These are phyloP conservation scores for Xerus inauris DNA, from an alignment of 2,113 vertebrate genomes.

Conservation along the genomic window DNA sequence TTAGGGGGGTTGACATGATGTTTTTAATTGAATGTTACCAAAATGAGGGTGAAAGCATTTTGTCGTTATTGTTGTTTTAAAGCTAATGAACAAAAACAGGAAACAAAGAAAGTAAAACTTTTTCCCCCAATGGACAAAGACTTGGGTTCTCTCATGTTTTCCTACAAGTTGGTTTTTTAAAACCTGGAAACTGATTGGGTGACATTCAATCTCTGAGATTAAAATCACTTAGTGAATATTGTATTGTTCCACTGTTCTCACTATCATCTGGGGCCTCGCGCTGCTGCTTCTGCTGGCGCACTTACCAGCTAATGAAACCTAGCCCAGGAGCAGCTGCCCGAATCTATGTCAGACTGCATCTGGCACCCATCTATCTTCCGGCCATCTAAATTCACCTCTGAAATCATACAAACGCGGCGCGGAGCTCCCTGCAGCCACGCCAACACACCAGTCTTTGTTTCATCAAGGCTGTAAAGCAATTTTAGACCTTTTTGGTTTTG, in stretches of 20 bases:
- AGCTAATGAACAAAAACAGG: not conserved
- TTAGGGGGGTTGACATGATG: not conserved
- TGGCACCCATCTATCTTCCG: constrained; percentile 90
- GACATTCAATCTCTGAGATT: constrained; percentile 86
- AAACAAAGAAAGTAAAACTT: constrained; percentile 8
- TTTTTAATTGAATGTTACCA: constrained; percentile 24
- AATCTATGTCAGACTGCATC: constrained; percentile 89
- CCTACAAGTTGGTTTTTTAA: constrained; percentile 66
- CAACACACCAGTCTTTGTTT: constrained; percentile 87
- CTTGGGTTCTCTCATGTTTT: constrained; percentile 62
- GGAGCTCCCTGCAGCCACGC: constrained; percentile 80
- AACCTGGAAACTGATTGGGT: constrained; percentile 81
- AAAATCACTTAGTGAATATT: constrained; percentile 87
- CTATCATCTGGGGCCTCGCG: constrained; percentile 79
- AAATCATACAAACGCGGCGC: constrained; percentile 85
- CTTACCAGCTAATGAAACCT: constrained; percentile 85
- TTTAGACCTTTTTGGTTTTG: constrained; percentile 68
- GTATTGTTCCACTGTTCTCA: constrained; percentile 81
- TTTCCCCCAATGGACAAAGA: not conserved
- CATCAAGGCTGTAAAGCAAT: constrained; percentile 84
- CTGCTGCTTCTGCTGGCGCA: constrained; percentile 79
- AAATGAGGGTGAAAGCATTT: not conserved
- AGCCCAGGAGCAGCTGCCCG: constrained; percentile 86
- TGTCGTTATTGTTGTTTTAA: constrained; percentile 43
- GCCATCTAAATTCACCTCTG: constrained; percentile 88